Percentiles rank a stretch among this genome's conserved stretches.
phyloP scores from a whole-genome alignment of 2,888 invertebrate species.

The Oligia latruncula region DNA sequence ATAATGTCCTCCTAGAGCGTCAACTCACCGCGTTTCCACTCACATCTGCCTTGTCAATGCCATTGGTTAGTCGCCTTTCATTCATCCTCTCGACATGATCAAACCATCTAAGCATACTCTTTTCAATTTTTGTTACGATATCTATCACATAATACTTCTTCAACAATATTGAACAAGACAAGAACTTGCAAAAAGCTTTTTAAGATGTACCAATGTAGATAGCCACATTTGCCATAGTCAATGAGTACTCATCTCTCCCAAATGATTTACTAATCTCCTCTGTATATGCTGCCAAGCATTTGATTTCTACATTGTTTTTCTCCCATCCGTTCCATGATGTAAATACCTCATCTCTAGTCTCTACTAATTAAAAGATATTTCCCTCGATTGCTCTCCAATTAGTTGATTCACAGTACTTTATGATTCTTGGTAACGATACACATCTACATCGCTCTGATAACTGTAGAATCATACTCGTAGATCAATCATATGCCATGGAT shows the following conservation, averaged over 20 bases:
- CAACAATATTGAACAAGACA: neutral
- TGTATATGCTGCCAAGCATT: neutral
- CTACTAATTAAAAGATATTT: constrained; percentile 52
- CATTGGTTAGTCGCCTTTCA: neutral
- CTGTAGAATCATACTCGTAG: constrained; percentile 56
- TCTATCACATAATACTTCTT: neutral
- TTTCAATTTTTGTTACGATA: neutral
- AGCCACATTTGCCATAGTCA: neutral
- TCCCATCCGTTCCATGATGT: constrained; percentile 3
- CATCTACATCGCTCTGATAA: constrained; percentile 64
- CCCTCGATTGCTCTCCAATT: constrained; percentile 42
- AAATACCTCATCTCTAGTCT: constrained; percentile 19
- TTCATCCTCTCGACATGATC: too few relatives aligned
- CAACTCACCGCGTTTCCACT: too few relatives aligned
- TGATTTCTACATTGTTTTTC: constrained; percentile 27
- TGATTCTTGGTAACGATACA: constrained; percentile 57
- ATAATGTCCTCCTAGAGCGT: too few relatives aligned
- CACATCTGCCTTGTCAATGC: neutral
- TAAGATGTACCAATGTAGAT: too few relatives aligned
- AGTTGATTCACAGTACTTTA: constrained; percentile 57
- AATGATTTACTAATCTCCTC: constrained; percentile 3
- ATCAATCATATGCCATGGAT: constrained; percentile 53
- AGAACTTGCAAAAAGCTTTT: neutral
- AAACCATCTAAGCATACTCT: neutral
- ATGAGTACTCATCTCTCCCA: neutral